Evolutionary conservation across 2,888 invertebrate species (phyloP).

Genomic region (Drosophila niveifrons): DNA sequence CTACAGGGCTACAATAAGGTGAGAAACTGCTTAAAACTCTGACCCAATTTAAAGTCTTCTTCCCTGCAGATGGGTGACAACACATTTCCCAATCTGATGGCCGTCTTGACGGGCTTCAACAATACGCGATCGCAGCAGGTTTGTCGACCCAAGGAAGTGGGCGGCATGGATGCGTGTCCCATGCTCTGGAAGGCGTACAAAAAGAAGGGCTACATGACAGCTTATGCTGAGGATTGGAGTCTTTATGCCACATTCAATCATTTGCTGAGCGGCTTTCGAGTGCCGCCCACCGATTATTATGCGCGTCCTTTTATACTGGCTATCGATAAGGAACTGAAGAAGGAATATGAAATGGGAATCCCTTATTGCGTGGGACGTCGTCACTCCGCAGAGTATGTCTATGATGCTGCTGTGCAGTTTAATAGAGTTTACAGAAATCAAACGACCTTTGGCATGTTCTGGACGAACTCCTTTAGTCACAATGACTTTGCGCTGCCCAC

Average conservation of each 20-base stretch:
- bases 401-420: conserved; percentile 89
- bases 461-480: conserved; percentile 92
- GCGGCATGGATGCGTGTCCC: conserved; percentile 89
- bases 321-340: conserved; percentile 87
- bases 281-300: conserved; percentile 93
- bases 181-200: conserved; percentile 92
- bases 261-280: conserved; percentile 88
- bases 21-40: not conserved
- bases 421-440: conserved; percentile 87
- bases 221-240: conserved; percentile 91
- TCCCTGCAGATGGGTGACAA: conserved; percentile 91
- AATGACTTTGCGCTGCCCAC: conserved; percentile 88
- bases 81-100: conserved; percentile 95
- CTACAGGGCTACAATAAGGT: conserved; percentile 90
- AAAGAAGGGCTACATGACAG: conserved; percentile 90
- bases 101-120: conserved; percentile 90
- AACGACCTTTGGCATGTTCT: conserved; percentile 91
- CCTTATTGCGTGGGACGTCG: conserved; percentile 88
- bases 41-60: not conserved
- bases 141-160: conserved; percentile 86
- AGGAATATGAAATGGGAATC: conserved; percentile 85
- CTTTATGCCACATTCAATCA: conserved; percentile 88
- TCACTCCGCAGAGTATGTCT: conserved; percentile 88
- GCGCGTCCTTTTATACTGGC: conserved; percentile 90
- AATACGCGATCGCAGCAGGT: conserved; percentile 84